These are phyloP conservation scores for Synergus umbraculus DNA, from an alignment of 2,888 invertebrate genomes.

Conservation along the genomic window DNA sequence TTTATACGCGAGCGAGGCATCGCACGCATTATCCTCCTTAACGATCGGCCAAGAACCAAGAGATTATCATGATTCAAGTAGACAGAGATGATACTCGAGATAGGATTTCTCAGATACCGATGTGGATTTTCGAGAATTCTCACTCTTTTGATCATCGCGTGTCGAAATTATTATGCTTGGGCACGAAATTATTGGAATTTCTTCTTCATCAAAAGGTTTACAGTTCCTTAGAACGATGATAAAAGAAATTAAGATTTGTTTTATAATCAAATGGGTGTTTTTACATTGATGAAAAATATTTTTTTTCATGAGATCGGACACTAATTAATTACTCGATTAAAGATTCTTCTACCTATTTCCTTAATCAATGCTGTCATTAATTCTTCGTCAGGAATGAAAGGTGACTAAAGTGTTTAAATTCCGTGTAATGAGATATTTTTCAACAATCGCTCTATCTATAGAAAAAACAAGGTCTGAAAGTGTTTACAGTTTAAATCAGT, in stretches of 20 bases:
- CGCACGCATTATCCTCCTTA: slow-evolving; percentile 37
- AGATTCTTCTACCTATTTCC: no score
- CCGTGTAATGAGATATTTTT: background rate
- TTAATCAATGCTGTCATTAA: no score
- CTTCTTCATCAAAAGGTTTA: background rate
- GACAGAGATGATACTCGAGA: slow-evolving; percentile 31
- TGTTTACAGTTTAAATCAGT: no score
- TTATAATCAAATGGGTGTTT: background rate
- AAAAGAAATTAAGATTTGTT: background rate
- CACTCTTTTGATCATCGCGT: background rate
- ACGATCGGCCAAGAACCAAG: slow-evolving; percentile 35
- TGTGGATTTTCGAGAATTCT: slow-evolving; percentile 29
- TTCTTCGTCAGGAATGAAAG: no score
- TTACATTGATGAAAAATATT: background rate
- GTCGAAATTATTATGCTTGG: slow-evolving; percentile 8
- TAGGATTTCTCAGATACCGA: slow-evolving; percentile 18
- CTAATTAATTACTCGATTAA: no score
- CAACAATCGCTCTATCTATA: background rate
- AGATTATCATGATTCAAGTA: slow-evolving; percentile 36
- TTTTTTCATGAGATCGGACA: background rate
- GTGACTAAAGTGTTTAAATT: no score
- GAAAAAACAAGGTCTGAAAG: background rate
- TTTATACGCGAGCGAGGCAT: slow-evolving; percentile 32
- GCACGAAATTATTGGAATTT: background rate
- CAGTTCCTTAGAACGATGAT: background rate